Conservation (phyloP, 2,113 vertebrate genomes). For the Bothrops jararaca region DNA sequence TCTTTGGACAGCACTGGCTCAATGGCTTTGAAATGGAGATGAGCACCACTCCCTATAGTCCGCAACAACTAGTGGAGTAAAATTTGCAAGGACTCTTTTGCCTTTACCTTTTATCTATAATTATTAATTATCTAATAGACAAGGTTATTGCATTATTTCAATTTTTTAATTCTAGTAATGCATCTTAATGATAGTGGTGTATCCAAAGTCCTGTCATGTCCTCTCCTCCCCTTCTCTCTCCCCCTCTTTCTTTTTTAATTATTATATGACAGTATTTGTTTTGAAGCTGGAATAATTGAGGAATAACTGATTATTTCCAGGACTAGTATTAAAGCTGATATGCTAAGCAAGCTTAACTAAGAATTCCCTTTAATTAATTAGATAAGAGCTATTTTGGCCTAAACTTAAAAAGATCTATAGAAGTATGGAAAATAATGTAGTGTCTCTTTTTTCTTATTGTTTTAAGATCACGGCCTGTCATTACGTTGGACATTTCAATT, state of each 20-base stretch:
- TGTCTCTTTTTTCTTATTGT: not conserved
- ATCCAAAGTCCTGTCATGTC: not conserved
- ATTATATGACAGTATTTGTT: not conserved
- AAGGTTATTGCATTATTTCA: not conserved
- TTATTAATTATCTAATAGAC: not conserved
- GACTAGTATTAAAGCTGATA: not conserved
- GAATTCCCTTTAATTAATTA: not conserved
- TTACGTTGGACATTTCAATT: constrained; percentile 86
- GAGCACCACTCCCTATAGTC: not conserved
- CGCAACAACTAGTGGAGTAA: not conserved
- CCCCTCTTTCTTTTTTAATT: no score
- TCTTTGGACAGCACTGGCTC: not conserved
- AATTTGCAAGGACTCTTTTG: not conserved
- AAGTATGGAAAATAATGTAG: not conserved
- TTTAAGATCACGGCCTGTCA: constrained; percentile 85
- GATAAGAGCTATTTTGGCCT: not conserved
- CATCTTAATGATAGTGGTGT: not conserved
- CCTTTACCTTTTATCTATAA: not conserved
- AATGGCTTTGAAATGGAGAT: not conserved
- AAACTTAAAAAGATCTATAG: not conserved
- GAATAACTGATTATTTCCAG: not conserved
- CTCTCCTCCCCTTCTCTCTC: not conserved
- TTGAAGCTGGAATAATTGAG: not conserved
- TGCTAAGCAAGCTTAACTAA: not conserved
- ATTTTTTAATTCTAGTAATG: not conserved